phyloP scores from a whole-genome alignment of 2,797 vertebrate species.

The Scolopax bukidnonensis region DNA sequence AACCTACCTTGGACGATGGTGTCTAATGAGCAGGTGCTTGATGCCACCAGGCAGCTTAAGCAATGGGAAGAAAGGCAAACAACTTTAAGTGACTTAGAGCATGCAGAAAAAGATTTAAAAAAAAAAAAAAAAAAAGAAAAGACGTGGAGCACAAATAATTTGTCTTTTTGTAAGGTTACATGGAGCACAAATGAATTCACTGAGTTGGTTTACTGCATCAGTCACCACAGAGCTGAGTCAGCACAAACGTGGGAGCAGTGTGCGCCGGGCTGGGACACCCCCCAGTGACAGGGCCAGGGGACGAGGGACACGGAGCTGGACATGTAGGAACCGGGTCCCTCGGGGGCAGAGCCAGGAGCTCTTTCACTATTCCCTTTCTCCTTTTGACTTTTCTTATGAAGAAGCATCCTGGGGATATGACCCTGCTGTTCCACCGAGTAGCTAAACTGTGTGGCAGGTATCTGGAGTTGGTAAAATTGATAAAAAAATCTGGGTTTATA shows the following conservation, averaged over 20 bases:
- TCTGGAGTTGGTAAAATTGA: background rate
- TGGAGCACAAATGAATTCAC: background rate
- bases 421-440: background rate
- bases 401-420: background rate
- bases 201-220: background rate
- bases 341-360: background rate
- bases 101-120: background rate
- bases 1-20: background rate
- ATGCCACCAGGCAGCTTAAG: background rate
- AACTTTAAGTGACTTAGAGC: background rate
- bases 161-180: background rate
- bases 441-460: background rate
- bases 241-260: background rate
- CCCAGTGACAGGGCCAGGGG: background rate
- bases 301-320: accelerated
- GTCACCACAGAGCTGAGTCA: background rate
- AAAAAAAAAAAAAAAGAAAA: background rate
- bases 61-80: background rate
- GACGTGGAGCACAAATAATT: background rate
- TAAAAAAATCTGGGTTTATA: background rate
- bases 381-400: background rate
- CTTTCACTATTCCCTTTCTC: background rate
- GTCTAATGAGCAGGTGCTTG: background rate
- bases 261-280: background rate
- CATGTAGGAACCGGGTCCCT: background rate